Percentiles rank a stretch among this genome's conserved stretches.
These are phyloP conservation scores for Heterodera filipjevi DNA, from an alignment of 2,888 invertebrate genomes.

Conservation along the genomic window DNA sequence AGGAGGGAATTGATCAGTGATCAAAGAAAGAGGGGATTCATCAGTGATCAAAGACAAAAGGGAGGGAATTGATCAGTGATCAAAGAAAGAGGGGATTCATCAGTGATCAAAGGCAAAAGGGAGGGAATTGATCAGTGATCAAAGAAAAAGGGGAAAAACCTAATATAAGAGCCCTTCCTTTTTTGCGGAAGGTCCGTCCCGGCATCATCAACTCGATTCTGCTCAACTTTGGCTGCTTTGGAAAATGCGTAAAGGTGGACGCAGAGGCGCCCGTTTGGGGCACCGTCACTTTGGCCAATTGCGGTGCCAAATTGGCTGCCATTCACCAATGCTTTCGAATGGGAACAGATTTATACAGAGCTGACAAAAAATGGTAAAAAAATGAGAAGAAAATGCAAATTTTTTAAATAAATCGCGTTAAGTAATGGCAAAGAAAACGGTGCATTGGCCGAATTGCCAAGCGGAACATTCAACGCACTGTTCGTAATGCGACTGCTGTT, in stretches of 20 bases:
- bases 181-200: conserved; percentile 77
- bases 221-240: conserved; percentile 86
- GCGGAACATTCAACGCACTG: conserved; percentile 80
- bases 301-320: conserved; percentile 42
- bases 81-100: too few species aligned
- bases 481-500: conserved; percentile 85
- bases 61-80: too few species aligned
- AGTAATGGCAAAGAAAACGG: conserved; percentile 4
- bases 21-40: too few species aligned
- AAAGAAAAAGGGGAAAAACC: too few species aligned
- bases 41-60: too few species aligned
- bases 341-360: conserved; percentile 15
- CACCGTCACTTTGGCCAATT: conserved; percentile 28
- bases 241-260: conserved; percentile 37
- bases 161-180: too few species aligned
- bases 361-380: conserved; percentile 1
- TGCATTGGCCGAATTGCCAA: conserved; percentile 71
- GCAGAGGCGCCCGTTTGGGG: conserved; percentile 47
- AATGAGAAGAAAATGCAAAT: not conserved
- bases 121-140: too few species aligned
- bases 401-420: not conserved
- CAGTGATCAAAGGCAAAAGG: not conserved
- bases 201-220: conserved; percentile 91
- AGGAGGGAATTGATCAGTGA: not conserved
- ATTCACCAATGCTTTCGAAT: conserved; percentile 56